Conservation (phyloP, 2,888 invertebrate genomes). For the Charanyca ferruginea region DNA sequence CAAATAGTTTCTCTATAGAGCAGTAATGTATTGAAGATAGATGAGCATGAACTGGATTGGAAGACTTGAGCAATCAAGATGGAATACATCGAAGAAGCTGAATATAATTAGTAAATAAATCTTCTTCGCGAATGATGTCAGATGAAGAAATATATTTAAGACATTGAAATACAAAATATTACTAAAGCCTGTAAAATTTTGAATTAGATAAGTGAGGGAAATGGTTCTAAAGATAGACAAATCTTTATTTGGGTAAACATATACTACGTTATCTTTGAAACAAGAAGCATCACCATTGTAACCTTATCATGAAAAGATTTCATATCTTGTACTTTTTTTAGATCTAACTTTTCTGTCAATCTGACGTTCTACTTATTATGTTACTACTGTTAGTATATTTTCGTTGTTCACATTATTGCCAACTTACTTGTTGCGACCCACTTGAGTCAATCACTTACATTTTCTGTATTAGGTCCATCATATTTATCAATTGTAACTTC, state of each 20-base stretch:
- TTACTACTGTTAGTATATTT: conserved; percentile 5
- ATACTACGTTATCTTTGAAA: conserved; percentile 24
- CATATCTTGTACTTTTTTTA: conserved; percentile 39
- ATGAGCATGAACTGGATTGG: conserved; percentile 81
- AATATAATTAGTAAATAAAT: conserved; percentile 54
- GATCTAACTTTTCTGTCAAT: conserved; percentile 12
- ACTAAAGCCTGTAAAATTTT: background rate
- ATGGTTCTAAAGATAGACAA: conserved; percentile 8
- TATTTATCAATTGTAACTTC: background rate
- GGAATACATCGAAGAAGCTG: conserved; percentile 66
- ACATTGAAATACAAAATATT: conserved; percentile 47
- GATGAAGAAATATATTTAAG: conserved; percentile 59
- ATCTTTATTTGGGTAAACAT: conserved; percentile 21
- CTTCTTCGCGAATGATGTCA: conserved; percentile 60
- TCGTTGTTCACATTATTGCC: conserved; percentile 40
- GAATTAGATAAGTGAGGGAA: conserved; percentile 7
- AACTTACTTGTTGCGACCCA: conserved; percentile 13
- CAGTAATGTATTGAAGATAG: conserved; percentile 60
- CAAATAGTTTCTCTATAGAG: conserved; percentile 41
- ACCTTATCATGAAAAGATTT: conserved; percentile 40
- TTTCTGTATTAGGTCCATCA: background rate
- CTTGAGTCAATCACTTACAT: background rate
- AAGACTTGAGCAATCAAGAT: conserved; percentile 83
- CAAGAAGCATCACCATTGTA: conserved; percentile 36
- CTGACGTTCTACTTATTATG: conserved; percentile 9